Evolutionary conservation across 2,797 vertebrate species (phyloP).

Genomic region (Ptychadena robeensis): DNA sequence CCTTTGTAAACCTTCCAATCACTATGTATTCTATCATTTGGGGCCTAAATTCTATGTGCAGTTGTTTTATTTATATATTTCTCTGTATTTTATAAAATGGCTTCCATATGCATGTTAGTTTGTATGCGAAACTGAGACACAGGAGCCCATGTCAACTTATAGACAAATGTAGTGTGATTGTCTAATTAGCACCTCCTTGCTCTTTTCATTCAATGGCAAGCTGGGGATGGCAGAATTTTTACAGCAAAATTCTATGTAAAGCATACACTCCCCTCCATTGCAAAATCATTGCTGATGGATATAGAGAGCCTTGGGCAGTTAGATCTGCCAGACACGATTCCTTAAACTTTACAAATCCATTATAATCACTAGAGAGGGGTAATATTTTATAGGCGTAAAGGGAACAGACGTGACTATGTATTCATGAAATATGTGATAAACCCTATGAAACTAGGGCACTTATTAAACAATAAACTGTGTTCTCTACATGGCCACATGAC

Average conservation of each 20-base stretch:
- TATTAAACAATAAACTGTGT: neutral
- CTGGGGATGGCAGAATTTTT: neutral
- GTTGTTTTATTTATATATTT: neutral
- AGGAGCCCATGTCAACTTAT: neutral
- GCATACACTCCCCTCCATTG: neutral
- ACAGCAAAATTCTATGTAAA: neutral
- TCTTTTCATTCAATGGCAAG: slow-evolving; percentile 34
- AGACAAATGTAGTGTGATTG: neutral
- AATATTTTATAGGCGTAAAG: neutral
- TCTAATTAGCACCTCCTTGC: slow-evolving; percentile 40
- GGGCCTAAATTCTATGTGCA: neutral
- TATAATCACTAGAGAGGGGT: slow-evolving; percentile 13
- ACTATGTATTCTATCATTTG: too few relatives aligned
- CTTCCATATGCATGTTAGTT: neutral
- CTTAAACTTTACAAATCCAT: neutral
- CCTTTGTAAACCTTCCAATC: too few relatives aligned
- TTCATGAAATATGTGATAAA: neutral
- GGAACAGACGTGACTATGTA: neutral
- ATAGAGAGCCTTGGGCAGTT: neutral
- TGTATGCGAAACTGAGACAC: neutral
- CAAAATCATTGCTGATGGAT: neutral
- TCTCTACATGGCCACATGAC: neutral
- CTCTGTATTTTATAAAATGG: neutral
- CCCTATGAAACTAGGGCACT: neutral
- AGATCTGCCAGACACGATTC: slow-evolving; percentile 34